A percentile compares a stretch with the other conserved stretches of the same genome.
Conservation (phyloP, 2,888 invertebrate species). For the Acholoe squamosa region DNA sequence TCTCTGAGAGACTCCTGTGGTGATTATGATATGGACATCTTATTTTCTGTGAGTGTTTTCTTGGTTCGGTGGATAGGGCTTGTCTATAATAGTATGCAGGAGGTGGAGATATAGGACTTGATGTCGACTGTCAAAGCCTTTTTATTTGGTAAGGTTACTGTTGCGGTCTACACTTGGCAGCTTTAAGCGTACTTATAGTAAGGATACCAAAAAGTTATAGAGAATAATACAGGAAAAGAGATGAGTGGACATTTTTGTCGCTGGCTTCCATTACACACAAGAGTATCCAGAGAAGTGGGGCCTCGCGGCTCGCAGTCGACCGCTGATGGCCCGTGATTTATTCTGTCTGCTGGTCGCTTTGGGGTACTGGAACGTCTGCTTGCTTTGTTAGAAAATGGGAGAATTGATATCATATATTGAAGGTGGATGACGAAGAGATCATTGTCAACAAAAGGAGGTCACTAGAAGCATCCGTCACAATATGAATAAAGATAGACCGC, state of each 20-base stretch:
- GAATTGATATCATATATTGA: slow-evolving; percentile 38
- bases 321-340: neutral
- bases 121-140: no score
- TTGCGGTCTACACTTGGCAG: no score
- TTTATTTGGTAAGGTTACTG: no score
- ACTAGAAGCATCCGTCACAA: neutral
- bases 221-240: neutral
- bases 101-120: no score
- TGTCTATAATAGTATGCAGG: no score
- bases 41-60: no score
- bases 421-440: slow-evolving; percentile 40
- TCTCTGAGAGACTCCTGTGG: no score
- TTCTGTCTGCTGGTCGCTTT: neutral
- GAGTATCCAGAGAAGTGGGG: neutral
- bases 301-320: neutral
- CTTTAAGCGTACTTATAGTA: neutral
- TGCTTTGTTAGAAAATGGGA: neutral
- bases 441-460: slow-evolving; percentile 11
- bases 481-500: neutral
- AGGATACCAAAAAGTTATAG: neutral
- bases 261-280: neutral
- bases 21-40: no score
- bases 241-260: neutral
- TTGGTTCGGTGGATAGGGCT: no score
- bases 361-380: neutral